These are phyloP conservation scores for Eospalax fontanierii DNA, from an alignment of 2,797 vertebrate genomes.

Conservation along the genomic window DNA sequence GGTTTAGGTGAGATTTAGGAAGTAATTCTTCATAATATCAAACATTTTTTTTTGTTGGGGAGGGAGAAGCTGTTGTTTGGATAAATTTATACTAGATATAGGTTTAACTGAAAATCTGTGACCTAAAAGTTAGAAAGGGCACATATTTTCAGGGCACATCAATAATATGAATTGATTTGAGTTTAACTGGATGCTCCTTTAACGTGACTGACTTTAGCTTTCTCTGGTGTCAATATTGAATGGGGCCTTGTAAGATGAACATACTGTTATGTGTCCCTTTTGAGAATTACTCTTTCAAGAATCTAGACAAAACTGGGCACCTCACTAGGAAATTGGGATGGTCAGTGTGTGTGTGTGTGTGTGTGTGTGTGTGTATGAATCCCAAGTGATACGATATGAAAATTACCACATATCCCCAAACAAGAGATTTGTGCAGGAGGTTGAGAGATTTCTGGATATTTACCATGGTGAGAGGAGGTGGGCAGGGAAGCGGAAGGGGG, in stretches of 20 bases:
- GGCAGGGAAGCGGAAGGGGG: background rate
- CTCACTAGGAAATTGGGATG: background rate
- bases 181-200: rapidly evolving
- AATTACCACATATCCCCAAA: background rate
- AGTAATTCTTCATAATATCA: background rate
- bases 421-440: background rate
- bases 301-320: background rate
- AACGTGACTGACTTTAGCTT: background rate
- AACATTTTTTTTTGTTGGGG: background rate
- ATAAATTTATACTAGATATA: background rate
- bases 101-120: background rate
- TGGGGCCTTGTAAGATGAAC: background rate
- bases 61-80: background rate
- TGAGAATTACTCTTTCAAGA: background rate
- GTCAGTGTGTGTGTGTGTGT: too few relatives aligned
- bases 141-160: background rate
- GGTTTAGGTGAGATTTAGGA: background rate
- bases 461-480: background rate
- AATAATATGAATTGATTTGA: background rate
- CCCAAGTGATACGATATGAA: background rate
- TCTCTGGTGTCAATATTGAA: background rate
- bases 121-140: background rate
- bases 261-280: background rate
- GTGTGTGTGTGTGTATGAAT: too few relatives aligned
- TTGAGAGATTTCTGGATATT: background rate